Base-by-base conservation (phyloP, 2,888 invertebrate genomes). In the Acleris holmiana region DNA sequence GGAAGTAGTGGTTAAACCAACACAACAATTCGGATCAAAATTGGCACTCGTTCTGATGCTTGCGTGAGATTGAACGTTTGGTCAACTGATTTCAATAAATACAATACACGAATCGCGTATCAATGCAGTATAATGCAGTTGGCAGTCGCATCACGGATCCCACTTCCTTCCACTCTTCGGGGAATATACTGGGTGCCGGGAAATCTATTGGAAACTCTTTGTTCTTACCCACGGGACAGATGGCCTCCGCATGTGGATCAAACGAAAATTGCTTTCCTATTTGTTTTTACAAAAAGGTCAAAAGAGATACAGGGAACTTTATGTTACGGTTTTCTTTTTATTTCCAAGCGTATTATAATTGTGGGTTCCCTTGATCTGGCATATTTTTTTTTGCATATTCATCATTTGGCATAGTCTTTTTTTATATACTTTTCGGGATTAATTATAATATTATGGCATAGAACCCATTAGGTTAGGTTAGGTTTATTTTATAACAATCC, bases 131-230 rank as follows among this genome's bases (percentile, higher is more conserved):
- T 35, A 35, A 35, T 35, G 35, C 29, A 81, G 72, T 69, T 76
- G 13, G 35, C 74, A 89, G 74, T 78, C 88, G 69, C 71, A 68
- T 75, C 89, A 87, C 88, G 89, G 62, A 70, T 66, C 67, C 63
- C 76, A 72, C 80, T 89, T 90, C 90, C 90, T 88, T 89, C 86
- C 89, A 74, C 80, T 71, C 83, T 81, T 80, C 83, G 73, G 85
- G 86, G 88, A 88, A 84, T 81, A 73, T 61, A 71, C 63, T 70
- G 49, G 55, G 54, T 13, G 25, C n/a, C 44, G 44, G 44, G 51
- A 75, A 80, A 76, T 73, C 70, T 72, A 70, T 57, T 63, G 49
- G 68, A 61, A 61, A 64, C 48, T 46, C 60, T 57, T 61, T 67
- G 63, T 50, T 60, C 55, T 57, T 50, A 18, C 51, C 44, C 58